phyloP scores from a whole-genome alignment of 1,140 invertebrate genomes.

The Philopotamus ludificatus region DNA sequence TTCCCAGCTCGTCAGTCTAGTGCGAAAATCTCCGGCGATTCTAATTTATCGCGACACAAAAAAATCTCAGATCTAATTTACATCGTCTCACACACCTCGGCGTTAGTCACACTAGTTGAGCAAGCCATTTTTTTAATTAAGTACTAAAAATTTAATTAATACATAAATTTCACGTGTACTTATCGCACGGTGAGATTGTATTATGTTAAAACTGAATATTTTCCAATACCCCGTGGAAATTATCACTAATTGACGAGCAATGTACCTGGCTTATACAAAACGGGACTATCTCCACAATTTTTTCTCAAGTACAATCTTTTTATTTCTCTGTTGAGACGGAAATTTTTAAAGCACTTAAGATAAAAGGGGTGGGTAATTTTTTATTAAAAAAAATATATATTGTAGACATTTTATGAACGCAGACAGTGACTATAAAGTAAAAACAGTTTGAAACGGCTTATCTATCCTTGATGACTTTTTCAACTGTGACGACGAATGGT shows the following conservation, averaged over 20 bases:
- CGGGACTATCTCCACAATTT: background rate
- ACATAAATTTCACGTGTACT: too few species aligned
- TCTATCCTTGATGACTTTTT: slow-evolving; percentile 24
- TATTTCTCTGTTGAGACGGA: background rate
- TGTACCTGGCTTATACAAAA: background rate
- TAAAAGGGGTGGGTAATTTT: slow-evolving; percentile 9
- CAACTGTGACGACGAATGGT: slow-evolving; percentile 1
- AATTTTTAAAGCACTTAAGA: slow-evolving; percentile 22
- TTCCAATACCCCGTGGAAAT: too few species aligned
- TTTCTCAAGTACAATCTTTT: background rate
- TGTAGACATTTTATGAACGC: slow-evolving; percentile 7
- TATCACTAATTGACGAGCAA: background rate
- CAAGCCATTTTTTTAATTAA: too few species aligned
- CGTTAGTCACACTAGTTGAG: too few species aligned
- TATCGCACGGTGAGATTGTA: too few species aligned
- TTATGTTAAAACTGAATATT: too few species aligned
- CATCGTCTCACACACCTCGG: too few species aligned
- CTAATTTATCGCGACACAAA: too few species aligned
- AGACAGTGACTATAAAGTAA: slow-evolving; percentile 5
- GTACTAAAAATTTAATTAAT: too few species aligned
- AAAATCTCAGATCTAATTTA: too few species aligned
- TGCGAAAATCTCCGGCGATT: too few species aligned
- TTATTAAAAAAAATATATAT: slow-evolving; percentile 15
- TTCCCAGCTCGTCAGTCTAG: too few species aligned
- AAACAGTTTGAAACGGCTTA: slow-evolving; percentile 22